A percentile compares a stretch with the other conserved stretches of the same genome.
These are phyloP conservation scores for Pholis gunnellus DNA, from an alignment of 2,113 vertebrate species.

Conservation along the genomic window DNA sequence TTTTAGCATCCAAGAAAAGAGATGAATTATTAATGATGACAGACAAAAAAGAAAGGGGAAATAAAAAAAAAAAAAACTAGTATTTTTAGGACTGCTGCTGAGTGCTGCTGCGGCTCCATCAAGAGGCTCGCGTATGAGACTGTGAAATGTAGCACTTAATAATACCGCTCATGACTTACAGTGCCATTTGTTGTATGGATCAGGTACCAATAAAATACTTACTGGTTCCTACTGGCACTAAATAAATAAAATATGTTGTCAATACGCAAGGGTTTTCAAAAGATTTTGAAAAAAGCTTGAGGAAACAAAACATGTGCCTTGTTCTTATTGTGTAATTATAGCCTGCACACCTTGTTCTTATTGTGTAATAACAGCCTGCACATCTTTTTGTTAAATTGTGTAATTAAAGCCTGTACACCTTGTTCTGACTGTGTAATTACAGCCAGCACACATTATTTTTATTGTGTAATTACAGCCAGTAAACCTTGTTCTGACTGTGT, in stretches of 20 bases:
- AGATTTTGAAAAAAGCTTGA: too few species aligned
- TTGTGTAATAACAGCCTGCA: not conserved
- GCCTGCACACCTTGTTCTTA: not conserved
- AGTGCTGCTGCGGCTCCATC: slow-evolving; percentile 60
- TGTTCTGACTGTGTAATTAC: not conserved
- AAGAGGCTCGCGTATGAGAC: slow-evolving; percentile 39
- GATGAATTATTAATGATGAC: slow-evolving; percentile 83
- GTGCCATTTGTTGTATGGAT: not conserved
- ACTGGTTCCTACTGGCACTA: not conserved
- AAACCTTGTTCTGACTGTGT: not conserved
- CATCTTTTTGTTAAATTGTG: not conserved
- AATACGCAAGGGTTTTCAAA: too few species aligned
- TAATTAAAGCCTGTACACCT: not conserved
- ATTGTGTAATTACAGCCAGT: not conserved
- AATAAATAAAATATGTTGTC: not conserved
- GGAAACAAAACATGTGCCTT: not conserved
- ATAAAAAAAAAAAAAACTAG: slow-evolving; percentile 1
- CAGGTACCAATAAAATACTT: not conserved
- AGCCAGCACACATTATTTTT: not conserved
- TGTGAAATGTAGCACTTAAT: not conserved
- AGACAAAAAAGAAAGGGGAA: slow-evolving; percentile 57
- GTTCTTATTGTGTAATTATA: not conserved
- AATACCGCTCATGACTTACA: not conserved
- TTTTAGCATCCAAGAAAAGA: slow-evolving; percentile 78
- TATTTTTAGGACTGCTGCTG: slow-evolving; percentile 36